A percentile compares a stretch with the other conserved stretches of the same genome.
phyloP scores from a whole-genome alignment of 2,113 vertebrate species.

The Atherinomorus stipes region DNA sequence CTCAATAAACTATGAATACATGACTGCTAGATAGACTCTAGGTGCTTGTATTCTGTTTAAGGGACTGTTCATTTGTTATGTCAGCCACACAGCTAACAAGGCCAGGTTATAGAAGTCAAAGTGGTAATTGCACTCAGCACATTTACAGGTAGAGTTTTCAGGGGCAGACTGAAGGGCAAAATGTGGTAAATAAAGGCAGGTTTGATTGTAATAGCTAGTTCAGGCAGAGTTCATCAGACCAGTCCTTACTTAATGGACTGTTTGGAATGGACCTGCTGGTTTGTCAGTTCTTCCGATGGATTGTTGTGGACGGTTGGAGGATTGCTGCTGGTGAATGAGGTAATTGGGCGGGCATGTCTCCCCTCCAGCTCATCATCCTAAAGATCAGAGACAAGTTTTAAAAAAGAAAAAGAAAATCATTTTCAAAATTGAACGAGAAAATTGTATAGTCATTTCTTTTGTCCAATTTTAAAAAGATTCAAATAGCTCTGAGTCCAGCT shows the following conservation, averaged over 20 bases:
- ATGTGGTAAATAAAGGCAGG: slow-evolving; percentile 3
- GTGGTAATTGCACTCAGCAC: slow-evolving; percentile 1
- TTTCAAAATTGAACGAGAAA: neutral
- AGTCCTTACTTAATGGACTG: slow-evolving; percentile 26
- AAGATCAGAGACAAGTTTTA: slow-evolving; percentile 4
- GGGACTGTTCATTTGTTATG: neutral
- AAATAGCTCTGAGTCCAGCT: no score
- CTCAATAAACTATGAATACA: slow-evolving; percentile 16
- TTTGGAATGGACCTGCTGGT: slow-evolving; percentile 30
- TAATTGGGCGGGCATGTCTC: neutral
- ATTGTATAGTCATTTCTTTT: neutral
- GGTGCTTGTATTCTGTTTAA: neutral
- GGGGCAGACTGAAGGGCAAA: slow-evolving; percentile 10
- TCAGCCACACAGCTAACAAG: slow-evolving; percentile 14
- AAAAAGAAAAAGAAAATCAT: neutral
- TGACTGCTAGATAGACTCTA: neutral
- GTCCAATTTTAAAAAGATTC: no score
- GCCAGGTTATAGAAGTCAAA: slow-evolving; percentile 3
- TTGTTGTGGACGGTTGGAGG: neutral
- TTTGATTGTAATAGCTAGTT: slow-evolving; percentile 18
- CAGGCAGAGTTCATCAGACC: neutral
- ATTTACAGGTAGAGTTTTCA: slow-evolving; percentile 2
- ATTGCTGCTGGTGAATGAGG: slow-evolving; percentile 3
- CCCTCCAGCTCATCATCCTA: slow-evolving; percentile 81
- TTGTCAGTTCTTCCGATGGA: slow-evolving; percentile 6